Conservation (phyloP, 92 coral and sea anemone species). For the Phymanthus crucifer region DNA sequence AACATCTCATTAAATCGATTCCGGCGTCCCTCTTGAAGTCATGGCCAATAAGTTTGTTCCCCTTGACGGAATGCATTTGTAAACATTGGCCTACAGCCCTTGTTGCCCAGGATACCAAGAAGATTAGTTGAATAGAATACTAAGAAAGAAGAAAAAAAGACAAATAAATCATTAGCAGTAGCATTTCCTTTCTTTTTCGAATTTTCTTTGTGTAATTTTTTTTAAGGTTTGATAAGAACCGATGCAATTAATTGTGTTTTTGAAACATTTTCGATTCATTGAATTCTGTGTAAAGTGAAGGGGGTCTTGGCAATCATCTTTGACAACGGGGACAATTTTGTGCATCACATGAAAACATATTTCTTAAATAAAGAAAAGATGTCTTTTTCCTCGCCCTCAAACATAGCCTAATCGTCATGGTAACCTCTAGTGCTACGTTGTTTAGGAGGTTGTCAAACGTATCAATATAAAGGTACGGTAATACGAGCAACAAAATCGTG, state of each 20-base stretch:
- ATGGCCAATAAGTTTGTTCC: constrained; percentile 36
- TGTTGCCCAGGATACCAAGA: constrained; percentile 19
- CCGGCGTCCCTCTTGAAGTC: constrained; percentile 8
- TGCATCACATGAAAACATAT: too few relatives aligned
- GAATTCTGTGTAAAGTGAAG: background rate
- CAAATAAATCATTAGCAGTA: background rate
- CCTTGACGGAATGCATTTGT: constrained; percentile 20
- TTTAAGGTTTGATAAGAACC: background rate
- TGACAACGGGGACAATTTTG: too few relatives aligned
- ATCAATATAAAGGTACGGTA: too few relatives aligned
- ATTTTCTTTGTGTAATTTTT: background rate
- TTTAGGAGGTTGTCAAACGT: too few relatives aligned
- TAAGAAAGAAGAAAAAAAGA: background rate
- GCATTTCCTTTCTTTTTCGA: background rate
- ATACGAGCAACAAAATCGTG: too few relatives aligned
- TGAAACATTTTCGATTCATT: background rate
- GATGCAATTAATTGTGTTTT: background rate
- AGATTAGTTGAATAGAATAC: background rate
- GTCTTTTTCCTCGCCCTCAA: too few relatives aligned
- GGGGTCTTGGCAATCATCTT: background rate
- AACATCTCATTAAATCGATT: constrained; percentile 37
- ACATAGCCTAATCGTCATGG: too few relatives aligned
- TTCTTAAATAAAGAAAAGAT: too few relatives aligned
- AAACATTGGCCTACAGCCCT: constrained; percentile 6
- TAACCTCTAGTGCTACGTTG: too few relatives aligned